phyloP scores from a whole-genome alignment of 2,888 invertebrate genomes.

The Zele albiditarsus region DNA sequence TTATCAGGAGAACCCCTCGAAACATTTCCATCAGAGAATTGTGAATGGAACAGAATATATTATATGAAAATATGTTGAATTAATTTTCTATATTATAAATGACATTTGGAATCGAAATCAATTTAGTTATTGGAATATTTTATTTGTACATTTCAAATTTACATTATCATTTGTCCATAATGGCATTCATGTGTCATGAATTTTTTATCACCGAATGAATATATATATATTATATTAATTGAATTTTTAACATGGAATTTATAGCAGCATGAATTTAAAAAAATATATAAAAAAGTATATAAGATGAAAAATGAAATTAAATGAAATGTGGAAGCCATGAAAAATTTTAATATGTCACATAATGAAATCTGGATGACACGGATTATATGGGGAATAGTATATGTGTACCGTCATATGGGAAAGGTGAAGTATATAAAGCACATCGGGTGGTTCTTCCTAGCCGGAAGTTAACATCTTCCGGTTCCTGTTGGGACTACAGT shows the following conservation, averaged over 20 bases:
- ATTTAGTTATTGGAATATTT: constrained; percentile 9
- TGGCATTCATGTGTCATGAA: neutral
- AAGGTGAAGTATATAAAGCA: neutral
- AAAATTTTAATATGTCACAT: constrained; percentile 25
- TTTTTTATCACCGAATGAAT: neutral
- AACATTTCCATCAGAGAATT: neutral
- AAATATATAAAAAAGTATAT: neutral
- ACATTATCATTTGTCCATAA: neutral
- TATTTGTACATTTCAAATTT: constrained; percentile 1
- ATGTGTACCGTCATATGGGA: neutral
- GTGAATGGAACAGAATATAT: neutral
- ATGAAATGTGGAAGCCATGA: constrained; percentile 43
- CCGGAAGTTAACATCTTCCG: constrained; percentile 15
- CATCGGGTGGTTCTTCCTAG: neutral
- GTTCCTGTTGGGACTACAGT: neutral
- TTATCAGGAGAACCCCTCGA: neutral
- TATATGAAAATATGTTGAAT: neutral
- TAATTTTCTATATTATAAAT: neutral
- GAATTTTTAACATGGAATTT: neutral
- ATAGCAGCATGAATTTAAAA: neutral
- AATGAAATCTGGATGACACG: constrained; percentile 16
- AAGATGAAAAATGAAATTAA: constrained; percentile 12
- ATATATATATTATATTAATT: constrained; percentile 3
- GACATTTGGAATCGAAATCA: constrained; percentile 2
- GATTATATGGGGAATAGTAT: neutral